These are phyloP conservation scores for Nansenia antarctica DNA, from an alignment of 2,113 vertebrate genomes.

Conservation along the genomic window DNA sequence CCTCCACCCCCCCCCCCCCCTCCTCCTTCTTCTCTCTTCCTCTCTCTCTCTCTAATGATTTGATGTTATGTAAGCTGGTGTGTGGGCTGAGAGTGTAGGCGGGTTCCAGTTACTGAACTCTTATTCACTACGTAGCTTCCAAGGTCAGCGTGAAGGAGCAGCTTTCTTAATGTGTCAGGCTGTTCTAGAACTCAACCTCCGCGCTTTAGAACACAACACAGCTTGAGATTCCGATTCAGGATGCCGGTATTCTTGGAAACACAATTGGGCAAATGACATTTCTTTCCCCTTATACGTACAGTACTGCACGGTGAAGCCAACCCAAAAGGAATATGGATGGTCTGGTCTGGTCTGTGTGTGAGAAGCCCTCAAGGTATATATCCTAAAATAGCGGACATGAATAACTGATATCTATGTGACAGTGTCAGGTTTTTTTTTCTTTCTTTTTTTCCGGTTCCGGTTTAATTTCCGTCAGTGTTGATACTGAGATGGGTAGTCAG, in stretches of 20 bases:
- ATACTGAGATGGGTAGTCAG: conserved; percentile 41
- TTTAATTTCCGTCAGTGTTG: conserved; percentile 55
- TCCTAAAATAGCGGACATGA: conserved; percentile 3
- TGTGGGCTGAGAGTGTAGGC: conserved; percentile 53
- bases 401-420: conserved; percentile 34
- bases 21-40: not conserved
- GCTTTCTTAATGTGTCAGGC: conserved; percentile 37
- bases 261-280: too few species aligned
- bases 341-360: not conserved
- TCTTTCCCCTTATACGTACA: too few species aligned
- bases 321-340: too few species aligned
- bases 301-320: too few species aligned
- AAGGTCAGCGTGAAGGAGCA: conserved; percentile 52
- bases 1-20: not conserved
- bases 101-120: conserved; percentile 57
- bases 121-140: conserved; percentile 59
- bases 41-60: not conserved
- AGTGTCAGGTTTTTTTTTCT: conserved; percentile 7
- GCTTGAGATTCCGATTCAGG: not conserved
- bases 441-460: conserved; percentile 31
- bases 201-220: not conserved
- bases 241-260: too few species aligned
- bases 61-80: conserved; percentile 55
- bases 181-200: conserved; percentile 54
- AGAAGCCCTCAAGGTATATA: too few species aligned